Conservation (phyloP, 1,140 invertebrate genomes). For the Papilio dardanus region DNA sequence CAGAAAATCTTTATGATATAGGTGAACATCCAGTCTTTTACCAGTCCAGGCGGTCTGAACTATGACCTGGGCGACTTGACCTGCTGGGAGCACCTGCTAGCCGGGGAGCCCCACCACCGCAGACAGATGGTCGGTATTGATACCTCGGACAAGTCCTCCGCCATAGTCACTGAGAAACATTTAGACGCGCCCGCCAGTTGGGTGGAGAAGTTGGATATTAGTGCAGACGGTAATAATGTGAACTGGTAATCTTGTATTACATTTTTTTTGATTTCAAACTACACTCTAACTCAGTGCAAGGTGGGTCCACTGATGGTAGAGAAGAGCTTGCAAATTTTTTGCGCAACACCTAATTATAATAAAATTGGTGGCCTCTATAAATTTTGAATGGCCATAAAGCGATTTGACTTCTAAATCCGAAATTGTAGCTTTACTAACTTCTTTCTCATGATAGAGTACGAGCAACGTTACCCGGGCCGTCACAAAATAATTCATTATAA, state of each 20-base stretch:
- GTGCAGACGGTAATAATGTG: constrained; percentile 82
- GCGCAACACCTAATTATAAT: too few relatives aligned
- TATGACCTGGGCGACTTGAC: constrained; percentile 83
- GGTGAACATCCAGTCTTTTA: constrained; percentile 70
- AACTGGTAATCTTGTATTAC: background rate
- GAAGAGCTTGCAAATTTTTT: too few relatives aligned
- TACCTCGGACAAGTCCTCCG: constrained; percentile 72
- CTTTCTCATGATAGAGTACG: constrained; percentile 83
- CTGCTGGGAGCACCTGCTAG: constrained; percentile 88
- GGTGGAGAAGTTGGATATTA: constrained; percentile 87
- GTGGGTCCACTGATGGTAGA: too few relatives aligned
- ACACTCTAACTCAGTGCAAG: too few relatives aligned
- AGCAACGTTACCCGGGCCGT: constrained; percentile 88
- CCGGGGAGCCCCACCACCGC: constrained; percentile 84
- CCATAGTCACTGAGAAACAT: constrained; percentile 86
- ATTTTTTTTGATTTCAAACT: too few relatives aligned
- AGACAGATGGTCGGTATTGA: constrained; percentile 80
- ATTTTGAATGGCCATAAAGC: background rate
- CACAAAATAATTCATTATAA: constrained; percentile 89
- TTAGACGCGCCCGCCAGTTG: constrained; percentile 92
- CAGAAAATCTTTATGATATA: constrained; percentile 40
- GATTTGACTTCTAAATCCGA: too few relatives aligned
- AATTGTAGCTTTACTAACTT: too few relatives aligned
- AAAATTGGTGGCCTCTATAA: background rate
- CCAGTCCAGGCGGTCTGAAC: constrained; percentile 48